Evolutionary conservation across 2,113 vertebrate genomes (phyloP).

Genomic region (Barnardius zonarius): DNA sequence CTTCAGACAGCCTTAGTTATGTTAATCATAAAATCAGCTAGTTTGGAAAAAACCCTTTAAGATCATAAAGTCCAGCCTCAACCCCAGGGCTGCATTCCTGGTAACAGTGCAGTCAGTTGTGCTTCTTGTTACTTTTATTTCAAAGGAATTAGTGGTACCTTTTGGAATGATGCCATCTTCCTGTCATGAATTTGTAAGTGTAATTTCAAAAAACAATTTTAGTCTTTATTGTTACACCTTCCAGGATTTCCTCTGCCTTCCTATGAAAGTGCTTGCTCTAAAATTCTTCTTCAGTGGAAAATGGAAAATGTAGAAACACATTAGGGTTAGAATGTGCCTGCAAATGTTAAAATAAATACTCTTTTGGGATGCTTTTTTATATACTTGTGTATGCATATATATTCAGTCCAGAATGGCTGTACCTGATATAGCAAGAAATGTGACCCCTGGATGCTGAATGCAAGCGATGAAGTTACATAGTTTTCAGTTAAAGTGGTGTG

Average conservation of each 20-base stretch:
- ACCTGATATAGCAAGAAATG: not conserved
- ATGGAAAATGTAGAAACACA: rapidly evolving
- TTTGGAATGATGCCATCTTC: not conserved
- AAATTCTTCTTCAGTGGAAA: not conserved
- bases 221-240: not conserved
- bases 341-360: not conserved
- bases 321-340: not conserved
- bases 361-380: not conserved
- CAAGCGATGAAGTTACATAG: not conserved
- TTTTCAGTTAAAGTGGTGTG: not conserved
- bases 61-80: too few relatives aligned
- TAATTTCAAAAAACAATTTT: not conserved
- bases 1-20: not conserved
- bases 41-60: too few relatives aligned
- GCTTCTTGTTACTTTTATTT: not conserved
- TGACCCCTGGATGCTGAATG: not conserved
- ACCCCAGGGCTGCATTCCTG: not conserved
- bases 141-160: not conserved
- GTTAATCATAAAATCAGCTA: not conserved
- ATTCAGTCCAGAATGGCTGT: not conserved
- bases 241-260: not conserved
- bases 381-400: not conserved
- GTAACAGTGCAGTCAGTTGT: too few relatives aligned
- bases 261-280: not conserved
- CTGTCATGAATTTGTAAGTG: not conserved